Evolutionary conservation across 2,113 vertebrate genomes (phyloP), one percentile per base, ranked within the genome.

Genomic region (Theropithecus gelada): DNA sequence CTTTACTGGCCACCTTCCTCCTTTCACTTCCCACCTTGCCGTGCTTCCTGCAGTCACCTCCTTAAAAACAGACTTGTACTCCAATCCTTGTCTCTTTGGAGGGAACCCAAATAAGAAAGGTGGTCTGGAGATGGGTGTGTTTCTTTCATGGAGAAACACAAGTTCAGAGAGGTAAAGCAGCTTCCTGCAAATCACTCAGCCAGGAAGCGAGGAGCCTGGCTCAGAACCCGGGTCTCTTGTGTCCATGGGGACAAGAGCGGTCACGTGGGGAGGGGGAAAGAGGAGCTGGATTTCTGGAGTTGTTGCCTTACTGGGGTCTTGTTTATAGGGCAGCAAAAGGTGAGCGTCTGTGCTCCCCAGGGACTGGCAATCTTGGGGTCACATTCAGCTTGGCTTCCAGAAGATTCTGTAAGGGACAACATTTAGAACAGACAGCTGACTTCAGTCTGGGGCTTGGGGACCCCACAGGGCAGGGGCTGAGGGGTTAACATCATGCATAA

Each of bases 161-260:
- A 16, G 43, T 43, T 88, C 85, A 23, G 52, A 87, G 68, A 95
- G 10, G 52, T 35, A 25, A 59, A 76, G 59, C 6, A 38, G 32
- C 55, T 61, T 32, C 3, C 8, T 2, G 17, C 2, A 6, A 1
- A 30, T 17, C 61, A 11, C 57, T 7, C 23, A 11, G 66, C 45
- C 11, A 8, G 96, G 68, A 40, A 43, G 57, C 17, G 48, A 84
- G 68, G 55, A 75, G n/a, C 30, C 72, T 48, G 86, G 57, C n/a
- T 81, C 78, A 16, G 73, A 86, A 35, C 22, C 87, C 5, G 0
- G 27, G 4, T 45, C 22, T 20, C 2, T 59, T 22, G 32, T n/a
- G 38, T 4, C 18, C 0, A 2, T 0, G 7, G 72, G 79, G 43
- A 16, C 40, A 73, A 66, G 40, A 3, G 1, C 1, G 25, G 12